These are phyloP conservation scores for Gorsachius goisagi DNA, from an alignment of 2,113 vertebrate genomes.

Conservation along the genomic window DNA sequence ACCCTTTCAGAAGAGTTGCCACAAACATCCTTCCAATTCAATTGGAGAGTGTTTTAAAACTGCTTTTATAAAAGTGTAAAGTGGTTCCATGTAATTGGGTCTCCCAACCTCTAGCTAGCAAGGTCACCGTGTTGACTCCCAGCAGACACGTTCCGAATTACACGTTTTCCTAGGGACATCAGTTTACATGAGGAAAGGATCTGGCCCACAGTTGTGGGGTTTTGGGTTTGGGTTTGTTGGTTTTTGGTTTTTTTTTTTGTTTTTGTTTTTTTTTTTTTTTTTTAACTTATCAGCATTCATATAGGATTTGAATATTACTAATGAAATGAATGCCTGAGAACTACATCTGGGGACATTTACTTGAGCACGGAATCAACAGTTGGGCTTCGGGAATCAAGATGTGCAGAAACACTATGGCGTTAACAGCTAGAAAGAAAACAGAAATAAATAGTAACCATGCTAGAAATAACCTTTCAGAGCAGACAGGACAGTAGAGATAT, in stretches of 20 bases:
- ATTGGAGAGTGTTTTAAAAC: not conserved
- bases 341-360: not conserved
- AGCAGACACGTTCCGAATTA: not conserved
- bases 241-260: too few species aligned
- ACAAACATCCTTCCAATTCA: conserved; percentile 15
- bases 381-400: not conserved
- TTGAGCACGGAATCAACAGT: not conserved
- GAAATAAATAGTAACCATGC: not conserved
- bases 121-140: not conserved
- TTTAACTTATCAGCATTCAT: not conserved
- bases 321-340: not conserved
- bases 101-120: not conserved
- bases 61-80: not conserved
- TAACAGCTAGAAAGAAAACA: not conserved
- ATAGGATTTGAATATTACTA: not conserved
- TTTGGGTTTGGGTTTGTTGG: too few species aligned
- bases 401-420: not conserved
- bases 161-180: not conserved
- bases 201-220: not conserved
- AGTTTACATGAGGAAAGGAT: not conserved
- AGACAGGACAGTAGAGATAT: not conserved
- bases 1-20: conserved; percentile 23
- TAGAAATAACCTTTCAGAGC: not conserved
- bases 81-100: not conserved
- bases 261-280: too few species aligned